Evolutionary conservation across 1,140 invertebrate species (phyloP).

Genomic region (Rhopalosiphum padi): DNA sequence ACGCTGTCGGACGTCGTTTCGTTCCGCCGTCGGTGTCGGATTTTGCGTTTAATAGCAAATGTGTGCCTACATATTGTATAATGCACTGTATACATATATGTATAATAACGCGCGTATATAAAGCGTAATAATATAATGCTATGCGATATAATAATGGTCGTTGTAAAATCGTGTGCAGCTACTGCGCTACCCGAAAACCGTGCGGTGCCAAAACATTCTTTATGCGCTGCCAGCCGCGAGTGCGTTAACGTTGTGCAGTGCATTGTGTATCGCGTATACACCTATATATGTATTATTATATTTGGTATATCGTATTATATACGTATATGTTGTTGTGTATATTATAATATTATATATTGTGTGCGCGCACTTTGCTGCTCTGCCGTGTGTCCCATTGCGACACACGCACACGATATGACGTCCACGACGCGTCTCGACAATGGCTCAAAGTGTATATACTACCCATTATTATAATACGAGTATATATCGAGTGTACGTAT

Average conservation of each 20-base stretch:
- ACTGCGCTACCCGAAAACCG: slow-evolving; percentile 23
- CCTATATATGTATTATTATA: background rate
- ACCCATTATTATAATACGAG: background rate
- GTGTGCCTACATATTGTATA: no score
- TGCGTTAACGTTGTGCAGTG: background rate
- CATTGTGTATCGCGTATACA: background rate
- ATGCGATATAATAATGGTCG: background rate
- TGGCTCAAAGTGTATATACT: background rate
- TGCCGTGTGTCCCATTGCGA: background rate
- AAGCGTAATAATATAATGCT: no score
- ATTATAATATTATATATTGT: background rate
- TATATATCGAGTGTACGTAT: background rate
- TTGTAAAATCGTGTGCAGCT: background rate
- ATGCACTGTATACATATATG: no score
- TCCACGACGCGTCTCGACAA: background rate
- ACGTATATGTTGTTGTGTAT: no score
- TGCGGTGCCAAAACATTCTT: slow-evolving; percentile 4
- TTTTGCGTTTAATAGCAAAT: background rate
- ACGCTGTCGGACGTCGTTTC: background rate
- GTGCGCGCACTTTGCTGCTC: background rate
- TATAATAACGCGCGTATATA: no score
- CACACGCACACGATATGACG: background rate
- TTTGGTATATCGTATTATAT: no score
- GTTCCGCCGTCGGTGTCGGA: slow-evolving; percentile 23
- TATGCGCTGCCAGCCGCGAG: background rate